These are phyloP conservation scores for Ferdinandea cuprea DNA, from an alignment of 2,888 invertebrate species.

Conservation along the genomic window DNA sequence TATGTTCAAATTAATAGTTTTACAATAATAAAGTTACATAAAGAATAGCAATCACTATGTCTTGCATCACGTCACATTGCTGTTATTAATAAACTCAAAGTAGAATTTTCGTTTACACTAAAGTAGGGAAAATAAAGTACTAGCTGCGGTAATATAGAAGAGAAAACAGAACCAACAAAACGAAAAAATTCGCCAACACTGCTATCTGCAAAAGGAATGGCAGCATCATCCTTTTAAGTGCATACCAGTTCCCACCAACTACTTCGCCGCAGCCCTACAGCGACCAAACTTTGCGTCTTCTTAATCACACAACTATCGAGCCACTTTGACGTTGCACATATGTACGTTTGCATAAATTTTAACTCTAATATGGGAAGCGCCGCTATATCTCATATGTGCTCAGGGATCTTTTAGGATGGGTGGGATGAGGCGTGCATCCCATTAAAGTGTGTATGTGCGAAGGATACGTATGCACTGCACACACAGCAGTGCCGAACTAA, in stretches of 20 bases:
- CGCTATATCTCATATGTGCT: slow-evolving; percentile 63
- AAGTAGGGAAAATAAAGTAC: slow-evolving; percentile 28
- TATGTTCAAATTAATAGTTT: background rate
- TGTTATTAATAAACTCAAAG: slow-evolving; percentile 20
- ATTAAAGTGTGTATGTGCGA: slow-evolving; percentile 23
- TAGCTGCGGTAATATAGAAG: slow-evolving; percentile 17
- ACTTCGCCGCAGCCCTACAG: slow-evolving; percentile 66
- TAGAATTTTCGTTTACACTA: slow-evolving; percentile 8
- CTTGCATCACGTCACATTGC: background rate
- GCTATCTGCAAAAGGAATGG: slow-evolving; percentile 40
- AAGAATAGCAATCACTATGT: background rate
- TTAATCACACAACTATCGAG: slow-evolving; percentile 74
- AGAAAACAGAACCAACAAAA: slow-evolving; percentile 4
- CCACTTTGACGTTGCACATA: slow-evolving; percentile 73
- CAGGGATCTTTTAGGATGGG: slow-evolving; percentile 39
- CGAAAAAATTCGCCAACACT: slow-evolving; percentile 14
- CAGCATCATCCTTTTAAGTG: slow-evolving; percentile 71
- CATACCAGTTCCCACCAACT: slow-evolving; percentile 28
- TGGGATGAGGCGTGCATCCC: slow-evolving; percentile 18
- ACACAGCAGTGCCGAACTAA: slow-evolving; percentile 57
- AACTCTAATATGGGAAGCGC: slow-evolving; percentile 67
- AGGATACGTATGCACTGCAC: slow-evolving; percentile 25
- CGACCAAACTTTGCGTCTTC: slow-evolving; percentile 74
- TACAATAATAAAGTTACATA: background rate
- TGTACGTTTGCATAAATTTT: slow-evolving; percentile 72